Evolutionary conservation across 2,797 vertebrate species (phyloP).

Genomic region (Xenops minutus): DNA sequence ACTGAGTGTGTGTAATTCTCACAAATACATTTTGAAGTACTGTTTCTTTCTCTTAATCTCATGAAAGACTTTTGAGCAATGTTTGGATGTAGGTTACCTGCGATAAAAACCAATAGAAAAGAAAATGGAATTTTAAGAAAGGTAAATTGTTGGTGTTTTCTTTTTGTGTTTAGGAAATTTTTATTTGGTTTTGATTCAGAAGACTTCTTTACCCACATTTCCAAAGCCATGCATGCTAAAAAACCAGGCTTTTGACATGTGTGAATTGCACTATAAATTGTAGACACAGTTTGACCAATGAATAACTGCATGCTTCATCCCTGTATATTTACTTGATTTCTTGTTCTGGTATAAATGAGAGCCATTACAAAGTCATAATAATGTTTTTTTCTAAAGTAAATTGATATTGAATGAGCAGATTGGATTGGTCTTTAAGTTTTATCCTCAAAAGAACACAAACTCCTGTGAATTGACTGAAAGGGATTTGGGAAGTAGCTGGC

Average conservation of each 20-base stretch:
- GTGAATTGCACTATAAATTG: not conserved
- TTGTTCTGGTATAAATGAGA: not conserved
- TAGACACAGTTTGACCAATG: not conserved
- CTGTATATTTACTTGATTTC: not conserved
- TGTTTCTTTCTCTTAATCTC: constrained; percentile 14
- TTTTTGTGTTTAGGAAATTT: not conserved
- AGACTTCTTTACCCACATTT: not conserved
- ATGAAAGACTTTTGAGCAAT: constrained; percentile 7
- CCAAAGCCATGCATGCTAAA: not conserved
- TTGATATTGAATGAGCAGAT: not conserved
- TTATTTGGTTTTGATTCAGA: not conserved
- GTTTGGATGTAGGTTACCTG: not conserved
- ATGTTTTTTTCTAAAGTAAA: not conserved
- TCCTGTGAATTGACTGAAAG: not conserved
- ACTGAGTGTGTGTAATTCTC: not conserved
- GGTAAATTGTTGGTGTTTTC: not conserved
- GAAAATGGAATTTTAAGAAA: not conserved
- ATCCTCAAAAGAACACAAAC: not conserved
- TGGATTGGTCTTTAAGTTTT: not conserved
- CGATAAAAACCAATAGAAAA: not conserved
- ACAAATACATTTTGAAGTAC: constrained; percentile 23
- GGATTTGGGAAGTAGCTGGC: not conserved
- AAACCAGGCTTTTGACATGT: not conserved
- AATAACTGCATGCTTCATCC: not conserved
- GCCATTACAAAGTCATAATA: not conserved